A percentile compares a stretch with the other conserved stretches of the same genome.
Conservation (phyloP, 2,888 invertebrate genomes). For the Rotaria socialis region DNA sequence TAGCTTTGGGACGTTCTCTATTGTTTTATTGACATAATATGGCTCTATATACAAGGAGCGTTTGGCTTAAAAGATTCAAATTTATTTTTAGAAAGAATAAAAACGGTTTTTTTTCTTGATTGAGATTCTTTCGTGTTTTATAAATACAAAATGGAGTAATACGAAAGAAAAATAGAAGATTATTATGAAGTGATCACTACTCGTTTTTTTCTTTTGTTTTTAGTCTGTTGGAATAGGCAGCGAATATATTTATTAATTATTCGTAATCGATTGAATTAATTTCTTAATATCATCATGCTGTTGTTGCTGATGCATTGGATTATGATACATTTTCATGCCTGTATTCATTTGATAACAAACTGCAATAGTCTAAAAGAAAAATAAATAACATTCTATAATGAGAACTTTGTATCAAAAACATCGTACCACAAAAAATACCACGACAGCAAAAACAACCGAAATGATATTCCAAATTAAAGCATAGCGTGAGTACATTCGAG, state of each 20-base stretch:
- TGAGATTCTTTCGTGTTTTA: too few relatives aligned
- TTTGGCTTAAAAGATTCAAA: too few relatives aligned
- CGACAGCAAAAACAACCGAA: not conserved
- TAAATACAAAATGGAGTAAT: not conserved
- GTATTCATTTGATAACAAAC: not conserved
- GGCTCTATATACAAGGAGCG: too few relatives aligned
- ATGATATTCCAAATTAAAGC: not conserved
- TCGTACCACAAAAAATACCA: not conserved
- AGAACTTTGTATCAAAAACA: too few relatives aligned
- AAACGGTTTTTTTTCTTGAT: too few relatives aligned
- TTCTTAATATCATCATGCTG: not conserved
- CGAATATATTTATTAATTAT: not conserved
- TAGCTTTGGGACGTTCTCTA: too few relatives aligned
- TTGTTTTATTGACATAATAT: too few relatives aligned
- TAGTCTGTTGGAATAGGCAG: not conserved
- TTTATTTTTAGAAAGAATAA: too few relatives aligned
- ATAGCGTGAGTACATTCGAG: not conserved
- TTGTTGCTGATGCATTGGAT: not conserved
- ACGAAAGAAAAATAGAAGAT: not conserved
- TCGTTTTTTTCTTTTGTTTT: not conserved
- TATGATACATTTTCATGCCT: too few relatives aligned
- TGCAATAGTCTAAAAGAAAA: not conserved
- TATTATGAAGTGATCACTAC: too few relatives aligned
- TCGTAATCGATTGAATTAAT: not conserved
- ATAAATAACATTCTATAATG: not conserved